Evolutionary conservation across 2,797 vertebrate genomes (phyloP), one percentile per base, ranked within the genome.

Genomic region (Brachymystax lenok): DNA sequence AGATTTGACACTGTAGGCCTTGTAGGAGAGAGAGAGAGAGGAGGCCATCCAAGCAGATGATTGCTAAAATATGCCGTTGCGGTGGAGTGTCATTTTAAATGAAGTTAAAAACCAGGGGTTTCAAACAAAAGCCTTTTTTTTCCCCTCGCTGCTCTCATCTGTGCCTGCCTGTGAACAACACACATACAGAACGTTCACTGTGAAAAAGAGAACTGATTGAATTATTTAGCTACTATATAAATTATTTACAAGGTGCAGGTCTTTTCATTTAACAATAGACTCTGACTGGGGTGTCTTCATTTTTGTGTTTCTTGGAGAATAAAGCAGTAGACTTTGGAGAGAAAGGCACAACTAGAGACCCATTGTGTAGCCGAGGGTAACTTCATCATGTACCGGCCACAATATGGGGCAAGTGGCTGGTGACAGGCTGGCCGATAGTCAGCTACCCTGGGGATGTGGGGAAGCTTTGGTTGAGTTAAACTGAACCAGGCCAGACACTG

Each of bases 161-260:
- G 78, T 78, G 82, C 76, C 78, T 77, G 82, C 76, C 79, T 77
- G n/a, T 82, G 78, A 81, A 73, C 74, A 82, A 74, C 78, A 77
- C 46, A 69, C 40, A 46, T 46, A 46, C 28, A 14, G 56, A 71
- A 50, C 69, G 52, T 84, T 84, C 78, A 74, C 75, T 76, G 74
- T 74, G 61, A 76, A 68, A 68, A 76, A 71, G 74, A 76, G 40
- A 83, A 79, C 73, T 54, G 75, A 82, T 77, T 80, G 63, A 83
- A 87, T 79, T 83, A 82, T 83, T 82, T 76, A 79, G 64, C 81
- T 85, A 80, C 78, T 84, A 77, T 86, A 84, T 87, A 81, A 88
- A 87, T 80, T 87, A 86, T 87, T 80, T 86, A 88, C 85, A 87
- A 80, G 83, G 51, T 33, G 14, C 40, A 72, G 80, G 79, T 81